Conservation (phyloP, 2,113 vertebrate species). For the human (Homo sapiens) region GRCh38 chrX:9422501-9423000, state of each 20-base stretch:
- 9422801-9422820: too few species aligned
- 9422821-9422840: too few species aligned
- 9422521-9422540: not conserved
- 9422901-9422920: too few species aligned
- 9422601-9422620: not conserved
- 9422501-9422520: not conserved
- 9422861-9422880: too few species aligned
- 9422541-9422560: not conserved
- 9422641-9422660: conserved; percentile 24
- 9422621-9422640: not conserved
- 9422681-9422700: not conserved
- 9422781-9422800: too few species aligned
- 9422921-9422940: too few species aligned
- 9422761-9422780: too few species aligned
- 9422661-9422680: conserved; percentile 10
- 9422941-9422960: too few species aligned
- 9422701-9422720: not conserved
- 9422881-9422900: too few species aligned
- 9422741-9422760: not conserved
- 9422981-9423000: too few species aligned
- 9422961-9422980: too few species aligned
- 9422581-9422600: not conserved
- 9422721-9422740: not conserved
- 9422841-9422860: too few species aligned
- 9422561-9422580: not conserved